Conservation (phyloP, 2,113 vertebrate species). For the Python bivittatus region DNA sequence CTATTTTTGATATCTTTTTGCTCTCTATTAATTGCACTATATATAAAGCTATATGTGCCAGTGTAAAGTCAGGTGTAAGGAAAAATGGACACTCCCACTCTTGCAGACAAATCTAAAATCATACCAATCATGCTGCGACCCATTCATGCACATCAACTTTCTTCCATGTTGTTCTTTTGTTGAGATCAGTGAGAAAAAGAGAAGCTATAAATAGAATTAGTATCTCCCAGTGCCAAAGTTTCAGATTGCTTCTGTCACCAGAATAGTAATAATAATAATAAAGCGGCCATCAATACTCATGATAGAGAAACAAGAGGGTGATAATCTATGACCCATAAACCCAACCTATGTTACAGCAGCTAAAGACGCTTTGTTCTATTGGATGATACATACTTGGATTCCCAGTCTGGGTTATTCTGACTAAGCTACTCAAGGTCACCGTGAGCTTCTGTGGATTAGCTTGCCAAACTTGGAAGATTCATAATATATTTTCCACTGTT, state of each 20-base stretch:
- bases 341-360: neutral
- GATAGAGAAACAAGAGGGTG: neutral
- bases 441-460: neutral
- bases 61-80: neutral
- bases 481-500: neutral
- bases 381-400: constrained; percentile 13
- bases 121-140: neutral
- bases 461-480: neutral
- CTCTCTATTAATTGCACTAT: neutral
- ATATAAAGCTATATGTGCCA: neutral
- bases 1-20: neutral
- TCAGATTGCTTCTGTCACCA: neutral
- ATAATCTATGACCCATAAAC: neutral
- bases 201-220: neutral
- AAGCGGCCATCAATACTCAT: neutral
- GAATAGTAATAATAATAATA: neutral
- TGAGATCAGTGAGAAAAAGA: neutral
- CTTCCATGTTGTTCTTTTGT: neutral
- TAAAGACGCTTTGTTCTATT: constrained; percentile 6
- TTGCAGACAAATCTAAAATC: neutral
- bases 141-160: neutral
- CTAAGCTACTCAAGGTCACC: constrained; percentile 9
- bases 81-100: neutral
- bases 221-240: neutral
- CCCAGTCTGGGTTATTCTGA: constrained; percentile 12